phyloP scores from a whole-genome alignment of 2,797 vertebrate species.

The Scleropages formosus region DNA sequence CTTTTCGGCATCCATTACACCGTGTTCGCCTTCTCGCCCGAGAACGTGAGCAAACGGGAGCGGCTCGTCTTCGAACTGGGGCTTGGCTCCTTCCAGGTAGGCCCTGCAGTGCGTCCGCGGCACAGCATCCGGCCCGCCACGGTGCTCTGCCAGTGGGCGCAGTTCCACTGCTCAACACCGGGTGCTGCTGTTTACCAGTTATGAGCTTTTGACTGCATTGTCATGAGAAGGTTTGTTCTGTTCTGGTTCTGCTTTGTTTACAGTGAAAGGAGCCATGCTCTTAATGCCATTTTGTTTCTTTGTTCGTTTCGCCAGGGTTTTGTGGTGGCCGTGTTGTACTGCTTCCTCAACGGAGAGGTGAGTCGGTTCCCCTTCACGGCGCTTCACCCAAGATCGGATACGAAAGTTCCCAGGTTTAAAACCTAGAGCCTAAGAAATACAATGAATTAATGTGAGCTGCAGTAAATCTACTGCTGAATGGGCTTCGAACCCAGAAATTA shows the following conservation, averaged over 20 bases:
- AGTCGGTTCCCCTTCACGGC: slow-evolving; percentile 51
- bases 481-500: too few species aligned
- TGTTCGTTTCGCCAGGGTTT: slow-evolving; percentile 75
- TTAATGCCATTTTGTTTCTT: background rate
- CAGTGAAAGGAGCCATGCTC: too few species aligned
- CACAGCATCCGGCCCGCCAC: background rate
- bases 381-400: too few species aligned
- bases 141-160: background rate
- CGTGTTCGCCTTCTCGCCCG: slow-evolving; percentile 77
- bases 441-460: too few species aligned
- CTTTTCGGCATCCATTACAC: slow-evolving; percentile 78
- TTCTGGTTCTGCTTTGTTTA: background rate
- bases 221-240: background rate
- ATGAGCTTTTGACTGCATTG: background rate
- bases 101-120: background rate
- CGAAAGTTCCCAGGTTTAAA: too few species aligned
- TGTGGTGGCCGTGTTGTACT: slow-evolving; percentile 96
- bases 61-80: slow-evolving; percentile 77
- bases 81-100: slow-evolving; percentile 74
- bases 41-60: slow-evolving; percentile 76
- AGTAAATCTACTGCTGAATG: too few species aligned
- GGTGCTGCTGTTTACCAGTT: background rate
- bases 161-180: background rate
- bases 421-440: too few species aligned
- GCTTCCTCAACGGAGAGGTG: slow-evolving; percentile 98